phyloP scores from a whole-genome alignment of 2,113 vertebrate species.

The Gadus macrocephalus region DNA sequence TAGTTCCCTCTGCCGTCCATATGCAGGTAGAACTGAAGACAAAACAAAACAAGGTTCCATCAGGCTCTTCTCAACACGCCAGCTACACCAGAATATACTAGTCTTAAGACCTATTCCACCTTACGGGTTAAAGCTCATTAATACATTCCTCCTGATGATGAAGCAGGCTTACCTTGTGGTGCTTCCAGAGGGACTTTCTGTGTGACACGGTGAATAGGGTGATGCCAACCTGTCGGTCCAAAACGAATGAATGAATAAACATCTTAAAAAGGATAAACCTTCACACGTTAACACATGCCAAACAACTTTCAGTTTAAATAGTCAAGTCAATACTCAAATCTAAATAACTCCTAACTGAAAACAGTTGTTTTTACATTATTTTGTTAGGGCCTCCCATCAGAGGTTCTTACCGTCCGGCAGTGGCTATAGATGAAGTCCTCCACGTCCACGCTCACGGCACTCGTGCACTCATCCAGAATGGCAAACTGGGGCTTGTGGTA shows the following conservation, averaged over 20 bases:
- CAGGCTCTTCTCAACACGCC: neutral
- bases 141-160: too few species aligned
- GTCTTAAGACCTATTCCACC: too few species aligned
- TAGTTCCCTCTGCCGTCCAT: constrained; percentile 98
- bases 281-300: too few species aligned
- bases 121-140: too few species aligned
- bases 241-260: constrained; percentile 14
- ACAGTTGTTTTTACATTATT: too few species aligned
- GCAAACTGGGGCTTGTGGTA: constrained; percentile 99
- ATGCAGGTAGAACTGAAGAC: constrained; percentile 85
- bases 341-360: too few species aligned
- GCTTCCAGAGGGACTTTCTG: constrained; percentile 97
- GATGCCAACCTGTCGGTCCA: constrained; percentile 84
- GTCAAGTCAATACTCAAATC: too few species aligned
- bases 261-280: neutral
- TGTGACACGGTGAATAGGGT: constrained; percentile 96
- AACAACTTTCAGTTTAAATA: too few species aligned
- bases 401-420: constrained; percentile 81
- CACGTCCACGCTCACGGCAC: constrained; percentile 96
- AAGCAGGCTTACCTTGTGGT: constrained; percentile 79
- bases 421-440: constrained; percentile 96
- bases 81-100: too few species aligned
- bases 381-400: too few species aligned
- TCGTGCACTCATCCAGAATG: constrained; percentile 98
- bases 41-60: neutral